Evolutionary conservation across 2,888 invertebrate genomes (phyloP).

Genomic region (Parapristionchus giblindavisi): DNA sequence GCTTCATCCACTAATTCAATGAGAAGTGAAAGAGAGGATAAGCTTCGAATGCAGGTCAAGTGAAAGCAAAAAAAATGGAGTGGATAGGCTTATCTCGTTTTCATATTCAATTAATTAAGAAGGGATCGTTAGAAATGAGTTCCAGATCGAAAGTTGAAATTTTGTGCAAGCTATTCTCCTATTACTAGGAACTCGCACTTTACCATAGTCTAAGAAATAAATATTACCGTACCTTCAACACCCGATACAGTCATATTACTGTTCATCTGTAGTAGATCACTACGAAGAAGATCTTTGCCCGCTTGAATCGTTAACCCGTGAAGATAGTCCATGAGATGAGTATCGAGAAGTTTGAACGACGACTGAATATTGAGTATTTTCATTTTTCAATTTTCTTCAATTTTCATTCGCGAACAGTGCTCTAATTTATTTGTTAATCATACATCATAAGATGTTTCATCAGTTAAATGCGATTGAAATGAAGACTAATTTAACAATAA

Average conservation of each 20-base stretch:
- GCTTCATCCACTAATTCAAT: neutral
- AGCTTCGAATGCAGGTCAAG: neutral
- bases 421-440: neutral
- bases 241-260: slow-evolving; percentile 19
- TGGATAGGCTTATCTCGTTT: neutral
- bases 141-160: neutral
- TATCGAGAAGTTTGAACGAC: slow-evolving; percentile 9
- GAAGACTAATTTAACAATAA: too few relatives aligned
- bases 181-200: neutral
- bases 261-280: slow-evolving; percentile 38
- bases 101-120: neutral
- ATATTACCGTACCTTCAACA: slow-evolving; percentile 18
- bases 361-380: neutral
- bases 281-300: slow-evolving; percentile 35
- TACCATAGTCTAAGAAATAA: neutral
- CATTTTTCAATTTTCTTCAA: neutral
- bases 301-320: slow-evolving; percentile 2
- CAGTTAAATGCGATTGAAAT: neutral
- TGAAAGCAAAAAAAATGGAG: neutral
- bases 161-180: too few relatives aligned
- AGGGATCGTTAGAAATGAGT: neutral
- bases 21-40: neutral
- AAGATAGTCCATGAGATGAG: slow-evolving; percentile 35
- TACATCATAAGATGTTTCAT: neutral
- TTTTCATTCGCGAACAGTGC: neutral